Evolutionary conservation across 2,113 vertebrate species (phyloP).

Genomic region (Gadus chalcogrammus): DNA sequence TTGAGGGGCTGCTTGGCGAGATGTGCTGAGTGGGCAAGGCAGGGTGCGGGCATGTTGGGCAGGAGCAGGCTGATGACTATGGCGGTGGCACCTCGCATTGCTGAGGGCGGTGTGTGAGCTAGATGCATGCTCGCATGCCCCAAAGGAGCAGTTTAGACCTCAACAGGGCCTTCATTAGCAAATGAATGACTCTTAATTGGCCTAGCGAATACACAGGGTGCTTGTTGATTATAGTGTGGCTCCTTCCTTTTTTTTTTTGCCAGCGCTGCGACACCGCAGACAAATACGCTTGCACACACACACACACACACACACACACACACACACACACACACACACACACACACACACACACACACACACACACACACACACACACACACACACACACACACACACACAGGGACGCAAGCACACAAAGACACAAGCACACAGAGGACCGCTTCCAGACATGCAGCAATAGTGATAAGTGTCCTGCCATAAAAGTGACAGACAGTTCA

Average conservation of each 20-base stretch:
- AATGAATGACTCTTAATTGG: slow-evolving; percentile 77
- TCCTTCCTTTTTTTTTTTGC: slow-evolving; percentile 12
- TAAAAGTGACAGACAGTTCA: slow-evolving; percentile 54
- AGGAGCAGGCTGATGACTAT: slow-evolving; percentile 60
- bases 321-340: slow-evolving; percentile 30
- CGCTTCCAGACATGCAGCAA: slow-evolving; percentile 12
- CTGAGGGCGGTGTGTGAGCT: slow-evolving; percentile 60
- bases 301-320: slow-evolving; percentile 34
- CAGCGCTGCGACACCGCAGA: slow-evolving; percentile 14
- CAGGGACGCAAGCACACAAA: neutral
- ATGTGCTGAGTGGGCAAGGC: slow-evolving; percentile 74
- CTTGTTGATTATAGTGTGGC: slow-evolving; percentile 69
- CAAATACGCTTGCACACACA: slow-evolving; percentile 20
- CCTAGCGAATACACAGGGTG: slow-evolving; percentile 69
- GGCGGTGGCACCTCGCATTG: slow-evolving; percentile 62
- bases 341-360: slow-evolving; percentile 32
- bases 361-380: slow-evolving; percentile 31
- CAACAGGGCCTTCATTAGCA: slow-evolving; percentile 72
- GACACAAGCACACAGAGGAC: slow-evolving; percentile 27
- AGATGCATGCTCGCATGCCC: slow-evolving; percentile 65
- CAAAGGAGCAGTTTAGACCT: slow-evolving; percentile 68
- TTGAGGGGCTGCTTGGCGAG: slow-evolving; percentile 67
- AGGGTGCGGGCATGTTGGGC: slow-evolving; percentile 41
- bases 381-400: slow-evolving; percentile 31
- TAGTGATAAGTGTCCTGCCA: slow-evolving; percentile 52